Evolutionary conservation across 2,797 vertebrate species (phyloP), one percentile per base, ranked within the genome.

Genomic region (Smutsia temminckii): DNA sequence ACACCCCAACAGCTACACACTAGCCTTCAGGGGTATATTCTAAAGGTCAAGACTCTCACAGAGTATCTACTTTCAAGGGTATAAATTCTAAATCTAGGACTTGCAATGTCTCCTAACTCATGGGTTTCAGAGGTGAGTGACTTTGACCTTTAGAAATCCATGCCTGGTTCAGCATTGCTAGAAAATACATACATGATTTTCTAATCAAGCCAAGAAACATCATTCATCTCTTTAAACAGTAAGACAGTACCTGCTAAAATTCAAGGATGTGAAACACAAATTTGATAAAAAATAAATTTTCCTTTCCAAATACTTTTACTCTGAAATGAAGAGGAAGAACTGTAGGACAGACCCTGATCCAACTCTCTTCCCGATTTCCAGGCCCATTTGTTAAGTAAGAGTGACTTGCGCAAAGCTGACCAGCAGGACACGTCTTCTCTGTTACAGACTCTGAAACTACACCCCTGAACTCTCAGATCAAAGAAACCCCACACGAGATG

Each of bases 11-110:
- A 32, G 87, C 2, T 13, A 46, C 13, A 27, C 6, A 9, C 17
- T 0, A 0, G 21, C 46, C 42, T 66, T 3, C 1, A 25, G 49
- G 23, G 18, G 20, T 0, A 42, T 0, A 21, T 12, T 29, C 40
- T 12, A 8, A 53, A 32, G 23, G 20, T 32, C 46, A 42, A 51
- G 40, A 32, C 20, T 7, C 6, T 42, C 21, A 8, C 0, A 32
- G 2, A 57, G 11, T 1, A 32, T 37, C 57, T 37, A 2, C n/a
- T 40, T 59, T 46, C 25, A 64, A 51, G 27, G 29, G 25, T 7
- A n/a, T 1, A 57, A 32, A 81, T 8, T 66, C n/a, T 85, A 32
- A 85, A 81, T 78, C 61, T 25, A 42, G 55, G 37, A 23, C 11
- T 20, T 34, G 46, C 29, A 14, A 37, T 20, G 40, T 42, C n/a